Base-by-base conservation (phyloP, 2,797 vertebrate species). In the Pseudomugil gertrudae region DNA sequence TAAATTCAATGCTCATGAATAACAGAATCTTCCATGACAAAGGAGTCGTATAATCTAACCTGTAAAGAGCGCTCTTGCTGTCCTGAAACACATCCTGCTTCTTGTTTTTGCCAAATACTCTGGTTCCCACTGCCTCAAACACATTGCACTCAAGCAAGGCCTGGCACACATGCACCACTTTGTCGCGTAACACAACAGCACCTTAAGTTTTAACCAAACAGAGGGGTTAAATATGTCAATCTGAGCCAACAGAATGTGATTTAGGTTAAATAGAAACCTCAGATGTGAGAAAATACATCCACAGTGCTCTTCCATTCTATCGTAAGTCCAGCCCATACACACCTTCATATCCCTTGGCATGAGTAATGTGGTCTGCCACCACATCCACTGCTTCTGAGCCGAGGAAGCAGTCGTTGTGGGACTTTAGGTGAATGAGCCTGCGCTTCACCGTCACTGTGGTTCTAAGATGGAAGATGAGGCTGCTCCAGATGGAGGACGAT, bases 311-410 rank as follows among this genome's bases (percentile, higher is more conserved):
- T 15, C 17, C 5, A 19, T 43, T n/a, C 38, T 19, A 19, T 17
- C 19, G 40, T 21, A 8, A n/a, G 19, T 45, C n/a, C 2, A 45
- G n/a, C 38, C 17, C 2, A 61, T 2, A 33, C 35, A 61, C 50
- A 91, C 96, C 92, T 17, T 95, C 93, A 21, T 96, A 93, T 69
- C 93, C 93, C 78, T 92, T 94, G 61, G 91, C 91, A 61, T 93
- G 90, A 13, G 91, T 79, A 0, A 98, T 89, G 38, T 96, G 90
- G 51, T 92, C 88, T 36, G 91, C 92, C 64, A 98, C 75, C 9
- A 95, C 94, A 10, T 97, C 95, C n/a, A 96, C 96, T 0, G 96
- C 97, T 17, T 97, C 95, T 0, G 95, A 96, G 1, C 98, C 98
- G 1, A 96, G 90, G 62, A 99, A 98, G 50, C 96, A 97, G 90